These are phyloP conservation scores for Myzus persicae DNA, from an alignment of 1,140 invertebrate genomes.

Conservation along the genomic window DNA sequence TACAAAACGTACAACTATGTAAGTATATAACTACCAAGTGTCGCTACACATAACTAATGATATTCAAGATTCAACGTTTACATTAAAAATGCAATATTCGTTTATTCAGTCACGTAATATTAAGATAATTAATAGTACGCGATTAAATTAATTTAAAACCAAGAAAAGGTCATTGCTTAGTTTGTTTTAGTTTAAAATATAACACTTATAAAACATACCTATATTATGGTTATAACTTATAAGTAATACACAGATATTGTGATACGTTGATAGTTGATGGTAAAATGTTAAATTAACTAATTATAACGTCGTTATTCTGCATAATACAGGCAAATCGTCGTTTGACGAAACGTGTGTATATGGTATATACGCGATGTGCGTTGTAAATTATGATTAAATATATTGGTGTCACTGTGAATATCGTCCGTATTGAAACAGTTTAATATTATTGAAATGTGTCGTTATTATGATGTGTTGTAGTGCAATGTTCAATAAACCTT, in stretches of 20 bases:
- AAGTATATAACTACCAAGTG: neutral
- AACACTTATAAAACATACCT: neutral
- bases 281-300: neutral
- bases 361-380: neutral
- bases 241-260: too few relatives aligned
- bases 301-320: neutral
- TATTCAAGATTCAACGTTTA: neutral
- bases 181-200: neutral
- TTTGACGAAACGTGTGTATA: neutral
- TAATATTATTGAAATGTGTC: constrained; percentile 3
- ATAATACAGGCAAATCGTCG: neutral
- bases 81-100: neutral
- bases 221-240: neutral
- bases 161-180: neutral
- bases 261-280: too few relatives aligned
- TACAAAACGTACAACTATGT: neutral
- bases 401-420: neutral
- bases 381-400: neutral
- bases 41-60: neutral
- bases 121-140: neutral
- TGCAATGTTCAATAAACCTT: too few relatives aligned
- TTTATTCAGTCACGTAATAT: neutral
- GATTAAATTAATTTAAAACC: neutral
- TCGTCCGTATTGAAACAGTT: neutral
- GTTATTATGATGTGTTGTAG: too few relatives aligned